Evolutionary conservation across 2,888 invertebrate species (phyloP).

Genomic region (Trichacis sp.): DNA sequence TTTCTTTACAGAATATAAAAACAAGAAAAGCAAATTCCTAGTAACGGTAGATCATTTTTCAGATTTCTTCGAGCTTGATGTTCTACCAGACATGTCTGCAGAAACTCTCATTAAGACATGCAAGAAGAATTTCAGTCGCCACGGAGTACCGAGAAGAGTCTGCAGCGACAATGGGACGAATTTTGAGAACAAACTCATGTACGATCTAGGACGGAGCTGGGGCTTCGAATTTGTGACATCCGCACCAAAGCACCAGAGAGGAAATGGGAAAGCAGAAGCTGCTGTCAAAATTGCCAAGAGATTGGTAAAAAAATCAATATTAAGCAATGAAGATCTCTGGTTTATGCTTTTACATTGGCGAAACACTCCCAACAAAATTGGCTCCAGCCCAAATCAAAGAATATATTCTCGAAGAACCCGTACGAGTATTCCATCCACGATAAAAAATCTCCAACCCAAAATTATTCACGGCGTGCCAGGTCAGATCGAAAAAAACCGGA

Average conservation of each 20-base stretch:
- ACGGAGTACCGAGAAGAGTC: neutral
- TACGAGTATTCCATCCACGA: conserved; percentile 9
- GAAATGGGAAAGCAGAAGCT: conserved; percentile 30
- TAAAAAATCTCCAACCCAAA: neutral
- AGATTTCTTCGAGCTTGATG: conserved; percentile 12
- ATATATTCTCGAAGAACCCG: conserved; percentile 20
- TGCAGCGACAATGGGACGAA: conserved; percentile 21
- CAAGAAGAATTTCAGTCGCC: conserved; percentile 17
- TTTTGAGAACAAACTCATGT: conserved; percentile 11
- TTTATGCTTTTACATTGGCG: conserved; percentile 31
- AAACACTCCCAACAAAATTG: conserved; percentile 10
- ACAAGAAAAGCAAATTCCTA: too few species aligned
- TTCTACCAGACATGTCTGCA: conserved; percentile 8
- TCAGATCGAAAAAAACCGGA: neutral
- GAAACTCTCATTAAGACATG: conserved; percentile 2
- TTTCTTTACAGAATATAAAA: conserved; percentile 18
- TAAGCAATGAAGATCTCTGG: conserved; percentile 28
- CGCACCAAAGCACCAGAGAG: conserved; percentile 19
- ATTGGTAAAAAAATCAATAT: conserved; percentile 21
- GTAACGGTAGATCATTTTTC: too few species aligned
- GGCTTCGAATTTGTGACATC: conserved; percentile 18
- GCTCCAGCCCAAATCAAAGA: conserved; percentile 20
- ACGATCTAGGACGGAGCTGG: conserved; percentile 9
- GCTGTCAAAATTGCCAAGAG: conserved; percentile 25
- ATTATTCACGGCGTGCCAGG: neutral